Conservation (phyloP, 2,888 invertebrate species). For the Sclerodermus sp. region DNA sequence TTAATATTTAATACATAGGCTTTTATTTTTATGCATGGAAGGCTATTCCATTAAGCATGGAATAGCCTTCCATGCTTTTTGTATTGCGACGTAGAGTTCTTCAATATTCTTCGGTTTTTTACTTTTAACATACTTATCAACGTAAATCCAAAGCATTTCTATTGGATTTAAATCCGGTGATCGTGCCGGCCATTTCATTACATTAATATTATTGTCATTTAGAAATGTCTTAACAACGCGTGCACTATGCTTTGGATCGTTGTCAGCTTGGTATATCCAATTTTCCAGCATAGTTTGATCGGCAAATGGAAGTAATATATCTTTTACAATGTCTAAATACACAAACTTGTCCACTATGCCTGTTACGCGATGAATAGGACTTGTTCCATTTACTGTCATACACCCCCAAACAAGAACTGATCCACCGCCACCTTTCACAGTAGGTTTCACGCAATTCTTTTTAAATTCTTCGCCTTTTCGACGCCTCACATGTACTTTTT, state of each 20-base stretch:
- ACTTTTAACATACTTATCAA: slow-evolving; percentile 5
- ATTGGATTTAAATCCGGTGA: slow-evolving; percentile 10
- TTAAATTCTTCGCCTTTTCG: not conserved
- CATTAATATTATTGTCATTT: slow-evolving; percentile 6
- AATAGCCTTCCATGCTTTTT: slow-evolving; percentile 7
- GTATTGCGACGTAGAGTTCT: slow-evolving; percentile 4
- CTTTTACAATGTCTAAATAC: too few relatives aligned
- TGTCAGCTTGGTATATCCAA: slow-evolving; percentile 13
- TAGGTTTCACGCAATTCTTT: too few relatives aligned
- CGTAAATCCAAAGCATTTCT: slow-evolving; percentile 10
- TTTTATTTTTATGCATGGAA: slow-evolving; percentile 7
- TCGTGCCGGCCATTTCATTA: slow-evolving; percentile 13
- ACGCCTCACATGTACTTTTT: slow-evolving; percentile 8
- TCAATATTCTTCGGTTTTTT: slow-evolving; percentile 11
- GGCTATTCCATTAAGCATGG: slow-evolving; percentile 4
- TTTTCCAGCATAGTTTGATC: too few relatives aligned
- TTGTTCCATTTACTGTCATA: too few relatives aligned
- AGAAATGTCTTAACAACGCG: slow-evolving; percentile 9
- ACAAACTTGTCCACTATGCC: too few relatives aligned
- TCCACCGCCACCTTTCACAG: too few relatives aligned
- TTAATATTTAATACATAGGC: too few relatives aligned
- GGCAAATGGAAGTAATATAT: too few relatives aligned
- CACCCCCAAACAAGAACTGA: too few relatives aligned
- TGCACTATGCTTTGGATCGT: slow-evolving; percentile 12
- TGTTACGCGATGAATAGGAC: too few relatives aligned